phyloP scores from a whole-genome alignment of 1,140 invertebrate genomes.

The Lysiphlebus fabarum region DNA sequence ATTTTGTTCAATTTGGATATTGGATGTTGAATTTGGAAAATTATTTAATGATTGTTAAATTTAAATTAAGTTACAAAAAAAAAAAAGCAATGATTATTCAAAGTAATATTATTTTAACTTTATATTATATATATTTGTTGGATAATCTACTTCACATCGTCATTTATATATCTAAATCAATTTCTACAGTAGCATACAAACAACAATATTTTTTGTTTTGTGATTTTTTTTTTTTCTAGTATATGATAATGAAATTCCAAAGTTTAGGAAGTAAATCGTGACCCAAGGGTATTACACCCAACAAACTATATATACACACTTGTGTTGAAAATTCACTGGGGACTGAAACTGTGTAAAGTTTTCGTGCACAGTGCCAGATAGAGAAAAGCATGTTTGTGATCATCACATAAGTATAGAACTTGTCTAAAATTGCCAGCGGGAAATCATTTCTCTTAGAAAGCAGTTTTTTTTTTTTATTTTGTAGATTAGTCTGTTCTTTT shows the following conservation, averaged over 20 bases:
- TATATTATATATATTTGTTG: too few species aligned
- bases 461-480: constrained; percentile 18
- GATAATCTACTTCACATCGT: too few species aligned
- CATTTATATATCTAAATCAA: too few species aligned
- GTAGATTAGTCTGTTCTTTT: constrained; percentile 3
- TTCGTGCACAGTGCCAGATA: constrained; percentile 12
- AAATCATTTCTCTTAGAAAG: constrained; percentile 19
- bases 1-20: too few species aligned
- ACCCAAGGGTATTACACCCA: constrained; percentile 26
- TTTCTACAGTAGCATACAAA: constrained; percentile 18
- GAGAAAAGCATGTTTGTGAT: constrained; percentile 24
- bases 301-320: neutral
- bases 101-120: too few species aligned
- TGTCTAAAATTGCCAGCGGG: constrained; percentile 20
- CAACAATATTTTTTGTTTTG: constrained; percentile 5
- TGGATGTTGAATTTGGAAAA: too few species aligned
- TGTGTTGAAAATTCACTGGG: constrained; percentile 25
- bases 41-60: too few species aligned
- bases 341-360: constrained; percentile 28
- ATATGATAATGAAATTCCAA: constrained; percentile 29
- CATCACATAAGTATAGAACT: constrained; percentile 8
- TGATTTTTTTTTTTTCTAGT: constrained; percentile 12
- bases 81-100: too few species aligned
- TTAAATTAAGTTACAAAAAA: too few species aligned
- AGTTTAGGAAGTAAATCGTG: constrained; percentile 30